Evolutionary conservation across 2,888 invertebrate species (phyloP).

Genomic region (Hirtodrosophila cameraria): DNA sequence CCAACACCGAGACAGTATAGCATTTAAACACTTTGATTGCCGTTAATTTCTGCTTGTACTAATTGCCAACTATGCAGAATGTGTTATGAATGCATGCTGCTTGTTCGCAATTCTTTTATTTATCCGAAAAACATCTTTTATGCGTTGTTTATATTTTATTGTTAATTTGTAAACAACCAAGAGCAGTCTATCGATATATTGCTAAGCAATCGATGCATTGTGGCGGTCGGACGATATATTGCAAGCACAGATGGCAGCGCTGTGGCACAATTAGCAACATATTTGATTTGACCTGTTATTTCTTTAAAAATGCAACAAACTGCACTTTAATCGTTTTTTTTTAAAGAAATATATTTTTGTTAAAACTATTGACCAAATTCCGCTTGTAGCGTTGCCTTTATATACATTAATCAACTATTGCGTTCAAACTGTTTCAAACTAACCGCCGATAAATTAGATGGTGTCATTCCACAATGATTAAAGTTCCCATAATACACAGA

Average conservation of each 20-base stretch:
- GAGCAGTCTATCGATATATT: conserved; percentile 4
- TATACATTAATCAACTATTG: too few relatives aligned
- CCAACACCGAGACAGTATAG: conserved; percentile 14
- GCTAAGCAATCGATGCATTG: conserved; percentile 8
- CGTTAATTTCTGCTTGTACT: conserved; percentile 34
- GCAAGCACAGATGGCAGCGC: conserved; percentile 22
- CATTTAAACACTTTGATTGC: conserved; percentile 12
- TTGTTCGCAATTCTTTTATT: conserved; percentile 25
- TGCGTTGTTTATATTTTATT: conserved; percentile 8
- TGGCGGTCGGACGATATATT: conserved; percentile 27
- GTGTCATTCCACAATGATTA: too few relatives aligned
- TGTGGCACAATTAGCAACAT: background rate
- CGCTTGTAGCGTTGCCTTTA: too few relatives aligned
- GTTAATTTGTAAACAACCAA: conserved; percentile 34
- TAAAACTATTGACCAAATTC: too few relatives aligned
- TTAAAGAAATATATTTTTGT: too few relatives aligned
- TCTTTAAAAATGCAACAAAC: too few relatives aligned
- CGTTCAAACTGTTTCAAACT: too few relatives aligned
- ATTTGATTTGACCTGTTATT: too few relatives aligned
- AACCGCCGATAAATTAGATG: too few relatives aligned
- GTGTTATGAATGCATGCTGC: conserved; percentile 56
- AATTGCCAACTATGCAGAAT: conserved; percentile 33
- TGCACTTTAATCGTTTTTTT: too few relatives aligned
- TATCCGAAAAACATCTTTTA: conserved; percentile 27
- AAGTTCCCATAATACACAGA: background rate